Percentiles rank a stretch among this genome's conserved stretches.
Conservation (phyloP, 2,113 vertebrate genomes). For the Proteles cristata region DNA sequence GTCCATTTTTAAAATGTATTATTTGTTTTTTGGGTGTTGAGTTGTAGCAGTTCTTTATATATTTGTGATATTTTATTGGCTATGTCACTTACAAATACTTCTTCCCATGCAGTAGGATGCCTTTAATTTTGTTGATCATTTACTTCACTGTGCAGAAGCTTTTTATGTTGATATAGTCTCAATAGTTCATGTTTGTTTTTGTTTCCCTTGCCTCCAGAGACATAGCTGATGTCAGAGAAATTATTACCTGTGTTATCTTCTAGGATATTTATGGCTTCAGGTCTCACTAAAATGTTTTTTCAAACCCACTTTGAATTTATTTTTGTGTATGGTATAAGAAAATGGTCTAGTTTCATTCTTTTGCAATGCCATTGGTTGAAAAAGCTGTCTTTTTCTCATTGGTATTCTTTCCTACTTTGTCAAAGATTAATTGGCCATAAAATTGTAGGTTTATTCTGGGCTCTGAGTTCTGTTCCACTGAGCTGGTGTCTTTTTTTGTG, state of each 20-base stretch:
- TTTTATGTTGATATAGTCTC: background rate
- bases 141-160: background rate
- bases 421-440: background rate
- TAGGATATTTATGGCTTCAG: background rate
- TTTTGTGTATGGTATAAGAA: background rate
- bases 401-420: background rate
- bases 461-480: background rate
- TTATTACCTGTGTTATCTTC: background rate
- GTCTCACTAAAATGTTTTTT: background rate
- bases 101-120: background rate
- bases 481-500: background rate
- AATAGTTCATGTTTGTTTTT: background rate
- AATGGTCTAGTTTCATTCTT: background rate
- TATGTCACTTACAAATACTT: background rate
- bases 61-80: background rate
- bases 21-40: background rate
- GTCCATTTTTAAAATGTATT: background rate
- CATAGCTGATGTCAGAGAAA: background rate
- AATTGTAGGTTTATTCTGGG: background rate
- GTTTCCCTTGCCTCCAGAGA: background rate
- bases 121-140: background rate
- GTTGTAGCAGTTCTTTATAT: background rate
- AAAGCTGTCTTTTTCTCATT: background rate
- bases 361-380: background rate
- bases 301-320: background rate